Evolutionary conservation across 1,140 invertebrate species (phyloP).

Genomic region (Parasteatoda tepidariorum): DNA sequence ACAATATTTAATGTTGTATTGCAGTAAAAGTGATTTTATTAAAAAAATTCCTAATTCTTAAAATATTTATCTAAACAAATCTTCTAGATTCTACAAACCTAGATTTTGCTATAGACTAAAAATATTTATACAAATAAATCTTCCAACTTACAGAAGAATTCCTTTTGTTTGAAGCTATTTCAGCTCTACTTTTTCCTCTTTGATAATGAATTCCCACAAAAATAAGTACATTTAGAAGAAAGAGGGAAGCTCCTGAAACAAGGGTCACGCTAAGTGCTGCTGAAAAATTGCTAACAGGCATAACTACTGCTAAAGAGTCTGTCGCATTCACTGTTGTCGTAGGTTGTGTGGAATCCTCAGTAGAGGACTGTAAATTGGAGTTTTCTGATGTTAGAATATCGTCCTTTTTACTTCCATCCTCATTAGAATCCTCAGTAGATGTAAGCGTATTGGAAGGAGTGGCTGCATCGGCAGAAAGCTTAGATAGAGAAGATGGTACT

Average conservation of each 20-base stretch:
- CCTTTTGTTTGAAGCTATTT: conserved; percentile 82
- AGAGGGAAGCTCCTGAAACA: conserved; percentile 87
- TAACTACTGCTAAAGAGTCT: conserved; percentile 58
- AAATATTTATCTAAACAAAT: too few species aligned
- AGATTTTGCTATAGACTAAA: too few species aligned
- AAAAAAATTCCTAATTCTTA: too few species aligned
- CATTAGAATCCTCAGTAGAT: background rate
- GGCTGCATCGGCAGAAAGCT: background rate
- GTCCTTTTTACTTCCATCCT: background rate
- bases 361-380: background rate
- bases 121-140: background rate
- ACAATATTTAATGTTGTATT: too few species aligned
- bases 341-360: background rate
- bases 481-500: conserved; percentile 4
- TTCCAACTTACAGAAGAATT: conserved; percentile 69
- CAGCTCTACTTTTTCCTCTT: conserved; percentile 81
- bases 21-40: too few species aligned
- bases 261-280: conserved; percentile 91
- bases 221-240: conserved; percentile 92
- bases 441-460: background rate
- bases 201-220: conserved; percentile 94
- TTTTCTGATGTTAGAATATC: background rate
- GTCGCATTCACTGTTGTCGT: conserved; percentile 28
- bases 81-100: too few species aligned
- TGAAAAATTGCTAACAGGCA: conserved; percentile 77